A percentile compares a stretch with the other conserved stretches of the same genome.
phyloP scores from a whole-genome alignment of 2,113 vertebrate species.

The Benitochromis conjunctus region DNA sequence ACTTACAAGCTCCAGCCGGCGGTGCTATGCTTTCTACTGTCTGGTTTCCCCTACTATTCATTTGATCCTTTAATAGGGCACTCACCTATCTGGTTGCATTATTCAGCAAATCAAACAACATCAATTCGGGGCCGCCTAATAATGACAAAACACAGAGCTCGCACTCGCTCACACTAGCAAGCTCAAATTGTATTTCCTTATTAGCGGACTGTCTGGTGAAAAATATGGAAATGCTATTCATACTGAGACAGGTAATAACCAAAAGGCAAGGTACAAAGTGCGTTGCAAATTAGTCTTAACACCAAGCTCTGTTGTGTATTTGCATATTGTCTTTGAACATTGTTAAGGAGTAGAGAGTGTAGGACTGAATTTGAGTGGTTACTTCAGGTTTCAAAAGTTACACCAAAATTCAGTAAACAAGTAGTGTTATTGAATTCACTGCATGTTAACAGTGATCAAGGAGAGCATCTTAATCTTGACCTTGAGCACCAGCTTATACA shows the following conservation, averaged over 20 bases:
- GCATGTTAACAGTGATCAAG: not conserved
- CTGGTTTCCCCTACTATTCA: slow-evolving; percentile 14
- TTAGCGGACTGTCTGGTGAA: slow-evolving; percentile 29
- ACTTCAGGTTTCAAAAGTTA: not conserved
- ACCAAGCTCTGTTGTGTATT: slow-evolving; percentile 17
- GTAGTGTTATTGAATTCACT: not conserved
- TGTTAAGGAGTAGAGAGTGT: not conserved
- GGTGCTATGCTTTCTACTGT: not conserved
- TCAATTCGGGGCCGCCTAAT: slow-evolving; percentile 29
- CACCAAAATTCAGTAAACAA: not conserved
- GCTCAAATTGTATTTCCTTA: slow-evolving; percentile 42
- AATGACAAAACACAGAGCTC: slow-evolving; percentile 40
- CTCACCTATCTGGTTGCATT: slow-evolving; percentile 38
- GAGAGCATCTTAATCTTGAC: not conserved
- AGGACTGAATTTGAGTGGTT: not conserved
- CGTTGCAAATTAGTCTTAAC: slow-evolving; percentile 40
- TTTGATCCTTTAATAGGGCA: slow-evolving; percentile 43
- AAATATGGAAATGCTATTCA: slow-evolving; percentile 64
- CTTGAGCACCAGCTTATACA: not conserved
- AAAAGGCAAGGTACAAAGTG: slow-evolving; percentile 36
- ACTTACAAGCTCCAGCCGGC: not conserved
- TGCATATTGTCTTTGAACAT: slow-evolving; percentile 36
- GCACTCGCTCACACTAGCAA: not conserved
- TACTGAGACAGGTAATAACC: slow-evolving; percentile 49
- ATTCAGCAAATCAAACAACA: slow-evolving; percentile 49